Percentiles rank a stretch among this genome's conserved stretches.
Evolutionary conservation across 2,888 invertebrate species (phyloP).

Genomic region (Lysandra bellargus): DNA sequence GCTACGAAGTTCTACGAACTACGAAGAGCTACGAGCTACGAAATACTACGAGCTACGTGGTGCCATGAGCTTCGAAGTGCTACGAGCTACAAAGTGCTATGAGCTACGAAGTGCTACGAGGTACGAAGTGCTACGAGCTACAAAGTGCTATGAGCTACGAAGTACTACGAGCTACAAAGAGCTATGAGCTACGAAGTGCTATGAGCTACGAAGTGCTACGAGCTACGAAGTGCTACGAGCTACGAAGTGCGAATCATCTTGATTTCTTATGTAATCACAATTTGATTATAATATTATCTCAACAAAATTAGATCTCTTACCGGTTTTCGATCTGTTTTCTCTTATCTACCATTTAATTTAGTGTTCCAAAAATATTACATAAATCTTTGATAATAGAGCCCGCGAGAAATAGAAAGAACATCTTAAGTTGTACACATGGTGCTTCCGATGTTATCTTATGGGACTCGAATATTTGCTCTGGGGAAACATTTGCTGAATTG

Average conservation of each 20-base stretch:
- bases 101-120: too few species aligned
- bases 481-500: slow-evolving; percentile 11
- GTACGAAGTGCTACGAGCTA: too few species aligned
- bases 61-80: too few species aligned
- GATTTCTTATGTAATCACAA: neutral
- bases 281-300: neutral
- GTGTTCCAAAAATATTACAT: neutral
- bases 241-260: too few species aligned
- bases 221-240: too few species aligned
- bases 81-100: too few species aligned
- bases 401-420: neutral
- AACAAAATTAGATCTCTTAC: neutral
- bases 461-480: slow-evolving; percentile 14
- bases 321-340: too few species aligned
- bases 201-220: too few species aligned
- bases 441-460: slow-evolving; percentile 16
- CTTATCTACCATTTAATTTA: neutral
- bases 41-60: neutral
- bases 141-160: too few species aligned
- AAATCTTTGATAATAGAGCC: neutral
- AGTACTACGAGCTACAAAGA: too few species aligned
- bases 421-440: slow-evolving; percentile 17
- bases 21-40: neutral
- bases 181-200: too few species aligned
- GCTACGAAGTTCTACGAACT: too few species aligned